These are phyloP conservation scores for Hydroisotoma schaefferi DNA, from an alignment of 2,888 invertebrate genomes.

Conservation along the genomic window DNA sequence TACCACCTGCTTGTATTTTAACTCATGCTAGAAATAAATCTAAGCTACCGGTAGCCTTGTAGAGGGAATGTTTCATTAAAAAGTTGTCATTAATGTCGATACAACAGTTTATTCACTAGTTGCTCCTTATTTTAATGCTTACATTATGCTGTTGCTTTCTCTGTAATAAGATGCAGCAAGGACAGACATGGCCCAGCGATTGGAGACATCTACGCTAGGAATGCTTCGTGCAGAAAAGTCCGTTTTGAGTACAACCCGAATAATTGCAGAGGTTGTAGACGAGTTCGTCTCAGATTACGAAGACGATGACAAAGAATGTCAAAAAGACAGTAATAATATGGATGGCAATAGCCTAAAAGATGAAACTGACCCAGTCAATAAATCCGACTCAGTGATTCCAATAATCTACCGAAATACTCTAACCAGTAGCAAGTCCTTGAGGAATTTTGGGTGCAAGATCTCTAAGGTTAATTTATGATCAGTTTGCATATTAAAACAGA, in stretches of 20 bases:
- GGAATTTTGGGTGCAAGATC: background rate
- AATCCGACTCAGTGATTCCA: too few relatives aligned
- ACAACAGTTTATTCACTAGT: too few relatives aligned
- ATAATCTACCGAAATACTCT: conserved; percentile 4
- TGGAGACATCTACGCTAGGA: conserved; percentile 24
- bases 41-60: too few relatives aligned
- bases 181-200: conserved; percentile 12
- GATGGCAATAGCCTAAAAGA: background rate
- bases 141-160: too few relatives aligned
- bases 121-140: too few relatives aligned
- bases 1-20: too few relatives aligned
- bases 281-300: conserved; percentile 32
- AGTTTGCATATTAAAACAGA: background rate
- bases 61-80: too few relatives aligned
- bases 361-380: background rate
- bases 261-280: conserved; percentile 36
- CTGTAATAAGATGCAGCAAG: conserved; percentile 7
- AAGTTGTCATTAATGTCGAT: too few relatives aligned
- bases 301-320: conserved; percentile 12
- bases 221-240: conserved; percentile 35
- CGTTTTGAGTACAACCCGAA: conserved; percentile 26
- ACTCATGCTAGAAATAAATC: too few relatives aligned
- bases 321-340: background rate
- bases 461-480: background rate
- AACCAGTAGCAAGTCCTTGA: background rate